Base-by-base conservation (phyloP, 2,113 vertebrate species). In the Mus pahari region DNA sequence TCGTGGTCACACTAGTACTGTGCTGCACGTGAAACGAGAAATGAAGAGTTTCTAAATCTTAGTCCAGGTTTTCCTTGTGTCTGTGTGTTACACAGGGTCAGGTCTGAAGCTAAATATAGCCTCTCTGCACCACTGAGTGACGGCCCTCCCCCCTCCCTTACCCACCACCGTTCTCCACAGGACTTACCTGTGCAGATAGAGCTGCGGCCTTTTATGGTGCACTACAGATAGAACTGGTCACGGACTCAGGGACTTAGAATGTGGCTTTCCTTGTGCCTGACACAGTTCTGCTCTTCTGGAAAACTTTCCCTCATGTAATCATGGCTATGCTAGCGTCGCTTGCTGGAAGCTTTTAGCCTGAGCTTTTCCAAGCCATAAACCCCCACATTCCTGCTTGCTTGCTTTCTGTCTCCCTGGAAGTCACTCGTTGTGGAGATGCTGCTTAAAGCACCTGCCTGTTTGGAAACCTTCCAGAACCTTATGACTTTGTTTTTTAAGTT, bases 251-350 rank as follows among this genome's bases (percentile, higher is more conserved):
- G 50, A 92, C 81, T 68, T 92, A 45, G 7, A 48, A 22, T 39
- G 19, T 77, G n/a, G 3, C 58, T 53, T 77, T 10, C 53, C 82
- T 90, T 93, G 90, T 92, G 45, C 28, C 68, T 36, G 33, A 42
- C 58, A 20, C 13, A 12, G 58, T 22, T 53, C 39, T 95, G 81
- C 77, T 58, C 17, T 3, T 62, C 77, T 94, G 73, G 91, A 68
- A 94, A 95, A 83, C 0, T 81, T 87, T 93, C 94, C 50, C 79
- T 96, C 73, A 90, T 91, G 33, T 83, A 70, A 92, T 91, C 93
- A 90, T 87, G 31, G 24, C 7, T 81, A 3, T 91, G n/a, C 31
- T 95, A 20, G 28, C 24, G 13, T 93, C 93, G 26, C 86, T 94
- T 82, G 24, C 79, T 66, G 87, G 82, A 89, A 26, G 31, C 36